Evolutionary conservation across 2,888 invertebrate genomes (phyloP), one percentile per base, ranked within the genome.

Genomic region (Cheilosia vulpina): DNA sequence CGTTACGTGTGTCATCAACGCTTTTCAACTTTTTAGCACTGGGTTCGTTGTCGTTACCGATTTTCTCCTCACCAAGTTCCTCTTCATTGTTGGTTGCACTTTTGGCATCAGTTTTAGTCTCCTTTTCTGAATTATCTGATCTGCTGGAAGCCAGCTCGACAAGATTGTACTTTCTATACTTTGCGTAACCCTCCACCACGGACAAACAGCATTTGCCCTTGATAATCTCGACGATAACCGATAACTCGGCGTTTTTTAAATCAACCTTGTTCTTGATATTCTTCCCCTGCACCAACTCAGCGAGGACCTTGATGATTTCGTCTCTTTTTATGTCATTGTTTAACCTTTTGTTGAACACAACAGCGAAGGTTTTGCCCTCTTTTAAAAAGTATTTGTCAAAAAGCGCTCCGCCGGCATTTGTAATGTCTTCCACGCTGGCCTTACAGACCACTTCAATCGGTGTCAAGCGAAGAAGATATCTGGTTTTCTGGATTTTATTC

Each of bases 101-200:
- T 34, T 34, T 11, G 34, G 9, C 15, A 0, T 19, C 65, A 7
- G 57, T 38, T 0, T 69, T 47, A 2, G 60, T 5, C 3, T 52
- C 21, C 7, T 66, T 75, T 6, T 63, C 87, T 1, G 24, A 47
- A 6, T 65, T 53, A 9, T 89, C 89, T 43, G 88, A 87, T 52
- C 38, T 87, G 6, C 31, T 78, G 4, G 87, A 68, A 77, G 88
- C 89, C 53, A 91, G 72, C 91, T 97, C 96, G 81, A 95, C 91
- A 79, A 98, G 93, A 93, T 98, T 98, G 92, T 96, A 98, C 91
- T 97, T 98, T 88, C 95, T 96, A 90, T 94, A 95, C 87, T 94
- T 94, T 89, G 94, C 94, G 92, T 96, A 98, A 91, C 97, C 94
- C 34, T 96, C 95, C 34, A 97, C 94, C 75, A 98, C 94, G 82